A percentile compares a stretch with the other conserved stretches of the same genome.
Evolutionary conservation across 1,140 invertebrate species (phyloP).

Genomic region (Eriosoma lanigerum): DNA sequence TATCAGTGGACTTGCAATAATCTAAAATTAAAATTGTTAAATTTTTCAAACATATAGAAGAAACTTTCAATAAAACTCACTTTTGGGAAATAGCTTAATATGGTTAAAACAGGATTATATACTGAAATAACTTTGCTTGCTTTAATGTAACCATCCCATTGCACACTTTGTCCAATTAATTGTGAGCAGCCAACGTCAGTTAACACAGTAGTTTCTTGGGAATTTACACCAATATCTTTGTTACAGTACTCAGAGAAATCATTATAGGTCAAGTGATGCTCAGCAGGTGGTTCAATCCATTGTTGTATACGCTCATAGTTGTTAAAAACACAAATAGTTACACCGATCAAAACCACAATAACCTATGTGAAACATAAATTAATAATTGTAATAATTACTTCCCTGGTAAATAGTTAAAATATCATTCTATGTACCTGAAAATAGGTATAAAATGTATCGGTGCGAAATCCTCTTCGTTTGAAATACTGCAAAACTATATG

Average conservation of each 20-base stretch:
- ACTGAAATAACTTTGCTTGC: conserved; percentile 41
- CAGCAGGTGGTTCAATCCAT: conserved; percentile 7
- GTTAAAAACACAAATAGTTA: conserved; percentile 30
- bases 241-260: conserved; percentile 33
- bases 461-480: conserved; percentile 28
- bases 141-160: conserved; percentile 51
- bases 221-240: background rate
- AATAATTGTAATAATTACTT: background rate
- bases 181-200: conserved; percentile 42
- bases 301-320: conserved; percentile 42
- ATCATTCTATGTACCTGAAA: conserved; percentile 16
- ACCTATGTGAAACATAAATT: background rate
- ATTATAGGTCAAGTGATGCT: conserved; percentile 33
- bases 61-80: background rate
- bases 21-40: conserved; percentile 32
- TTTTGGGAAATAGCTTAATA: conserved; percentile 43
- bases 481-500: conserved; percentile 41
- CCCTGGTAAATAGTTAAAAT: background rate
- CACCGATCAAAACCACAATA: conserved; percentile 7
- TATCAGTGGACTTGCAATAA: conserved; percentile 22
- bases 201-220: background rate
- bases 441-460: conserved; percentile 18
- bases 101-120: conserved; percentile 46
- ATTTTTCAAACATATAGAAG: background rate
- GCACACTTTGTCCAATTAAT: conserved; percentile 43